Evolutionary conservation across 2,888 invertebrate genomes (phyloP).

Genomic region (Cheilosia vulpina): DNA sequence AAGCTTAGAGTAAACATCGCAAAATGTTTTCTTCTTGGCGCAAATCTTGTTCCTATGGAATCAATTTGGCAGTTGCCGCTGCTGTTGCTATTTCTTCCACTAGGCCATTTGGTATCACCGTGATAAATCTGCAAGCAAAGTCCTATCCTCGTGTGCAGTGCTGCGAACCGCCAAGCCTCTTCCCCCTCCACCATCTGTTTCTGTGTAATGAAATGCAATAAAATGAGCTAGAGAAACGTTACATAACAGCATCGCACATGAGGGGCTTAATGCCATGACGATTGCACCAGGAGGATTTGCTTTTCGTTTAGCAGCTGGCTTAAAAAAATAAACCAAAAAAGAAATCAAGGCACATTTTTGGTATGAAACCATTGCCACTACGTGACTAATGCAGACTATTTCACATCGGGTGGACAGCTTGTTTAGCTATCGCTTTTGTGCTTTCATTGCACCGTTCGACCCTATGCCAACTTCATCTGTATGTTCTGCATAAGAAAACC

Average conservation of each 20-base stretch:
- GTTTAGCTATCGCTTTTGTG: conserved; percentile 27
- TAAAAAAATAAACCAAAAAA: not conserved
- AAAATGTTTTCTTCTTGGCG: conserved; percentile 20
- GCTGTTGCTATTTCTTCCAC: conserved; percentile 3
- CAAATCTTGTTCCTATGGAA: conserved; percentile 46
- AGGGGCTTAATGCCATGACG: conserved; percentile 64
- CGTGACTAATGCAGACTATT: conserved; percentile 1
- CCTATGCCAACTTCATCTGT: conserved; percentile 31
- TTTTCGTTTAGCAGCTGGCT: conserved; percentile 69
- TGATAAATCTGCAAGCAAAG: conserved; percentile 64
- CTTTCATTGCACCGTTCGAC: conserved; percentile 11
- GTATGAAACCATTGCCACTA: conserved; percentile 29
- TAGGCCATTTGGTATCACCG: conserved; percentile 43
- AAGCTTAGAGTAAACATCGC: conserved; percentile 36
- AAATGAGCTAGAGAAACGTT: conserved; percentile 63
- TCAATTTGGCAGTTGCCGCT: conserved; percentile 41
- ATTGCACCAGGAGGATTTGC: conserved; percentile 70
- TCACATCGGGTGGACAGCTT: conserved; percentile 17
- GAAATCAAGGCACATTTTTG: conserved; percentile 13
- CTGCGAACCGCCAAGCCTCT: not conserved
- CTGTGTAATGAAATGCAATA: conserved; percentile 55
- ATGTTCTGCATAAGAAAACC: conserved; percentile 27
- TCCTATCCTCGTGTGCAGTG: conserved; percentile 1
- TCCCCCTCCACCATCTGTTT: conserved; percentile 7
- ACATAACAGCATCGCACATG: conserved; percentile 47